phyloP scores from a whole-genome alignment of 2,888 invertebrate species.

The Schizaphis graminum region DNA sequence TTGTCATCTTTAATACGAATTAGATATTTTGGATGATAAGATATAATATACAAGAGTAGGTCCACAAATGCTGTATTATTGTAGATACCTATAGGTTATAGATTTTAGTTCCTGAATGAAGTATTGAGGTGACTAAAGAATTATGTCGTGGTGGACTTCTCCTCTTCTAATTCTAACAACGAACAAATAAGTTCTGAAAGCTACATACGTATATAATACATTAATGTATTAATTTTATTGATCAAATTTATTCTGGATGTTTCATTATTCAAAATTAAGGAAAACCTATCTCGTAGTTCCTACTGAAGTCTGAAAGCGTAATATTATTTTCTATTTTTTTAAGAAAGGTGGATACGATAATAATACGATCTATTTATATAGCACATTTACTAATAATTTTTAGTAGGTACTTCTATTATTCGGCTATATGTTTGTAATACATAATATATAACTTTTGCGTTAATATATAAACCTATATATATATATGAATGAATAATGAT shows the following conservation, averaged over 20 bases:
- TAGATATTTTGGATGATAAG: too few relatives aligned
- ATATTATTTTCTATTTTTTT: not conserved
- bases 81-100: not conserved
- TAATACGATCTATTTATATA: not conserved
- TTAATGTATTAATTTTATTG: too few relatives aligned
- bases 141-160: not conserved
- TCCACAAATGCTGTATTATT: not conserved
- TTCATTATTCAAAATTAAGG: not conserved
- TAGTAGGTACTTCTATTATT: not conserved
- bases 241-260: not conserved
- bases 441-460: not conserved
- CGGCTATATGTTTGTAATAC: not conserved
- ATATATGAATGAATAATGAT: not conserved
- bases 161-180: not conserved
- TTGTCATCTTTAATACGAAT: not conserved
- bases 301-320: not conserved
- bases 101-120: not conserved
- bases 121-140: not conserved
- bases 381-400: not conserved
- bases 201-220: not conserved
- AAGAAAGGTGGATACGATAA: not conserved
- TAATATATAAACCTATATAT: not conserved
- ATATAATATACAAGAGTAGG: not conserved
- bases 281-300: not conserved
- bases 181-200: not conserved